Conservation (phyloP, 2,113 vertebrate genomes). For the Siniperca knerii region DNA sequence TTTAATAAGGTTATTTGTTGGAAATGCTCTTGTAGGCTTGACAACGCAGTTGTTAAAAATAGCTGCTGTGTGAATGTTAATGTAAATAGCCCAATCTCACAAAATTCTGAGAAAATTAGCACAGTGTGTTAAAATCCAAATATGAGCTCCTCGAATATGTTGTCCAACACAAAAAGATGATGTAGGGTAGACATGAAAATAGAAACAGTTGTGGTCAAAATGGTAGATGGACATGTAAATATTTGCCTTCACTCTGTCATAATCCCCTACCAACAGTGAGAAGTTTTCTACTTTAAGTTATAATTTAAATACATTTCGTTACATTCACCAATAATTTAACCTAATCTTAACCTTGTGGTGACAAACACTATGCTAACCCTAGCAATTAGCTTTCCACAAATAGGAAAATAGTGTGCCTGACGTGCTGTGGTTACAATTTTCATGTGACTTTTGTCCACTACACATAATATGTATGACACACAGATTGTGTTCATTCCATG, state of each 20-base stretch:
- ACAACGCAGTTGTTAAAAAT: background rate
- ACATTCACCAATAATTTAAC: background rate
- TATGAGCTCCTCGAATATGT: background rate
- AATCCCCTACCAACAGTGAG: no score
- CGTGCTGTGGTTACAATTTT: background rate
- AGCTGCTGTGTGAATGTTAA: background rate
- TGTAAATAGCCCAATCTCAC: background rate
- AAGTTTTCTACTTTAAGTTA: no score
- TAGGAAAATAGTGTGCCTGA: background rate
- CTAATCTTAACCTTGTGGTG: background rate
- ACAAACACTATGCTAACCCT: background rate
- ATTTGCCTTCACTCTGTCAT: no score
- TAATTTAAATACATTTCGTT: background rate
- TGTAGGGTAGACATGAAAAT: background rate
- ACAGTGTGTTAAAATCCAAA: background rate
- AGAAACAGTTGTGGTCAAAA: background rate
- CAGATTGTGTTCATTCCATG: background rate
- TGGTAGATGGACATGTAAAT: no score
- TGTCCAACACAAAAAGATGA: background rate
- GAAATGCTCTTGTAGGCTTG: background rate
- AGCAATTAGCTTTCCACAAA: background rate
- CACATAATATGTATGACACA: background rate
- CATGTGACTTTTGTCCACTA: background rate
- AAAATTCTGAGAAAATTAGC: background rate
- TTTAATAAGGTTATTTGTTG: no score